Evolutionary conservation across 2,113 vertebrate species (phyloP).

Genomic region (Castor canadensis): DNA sequence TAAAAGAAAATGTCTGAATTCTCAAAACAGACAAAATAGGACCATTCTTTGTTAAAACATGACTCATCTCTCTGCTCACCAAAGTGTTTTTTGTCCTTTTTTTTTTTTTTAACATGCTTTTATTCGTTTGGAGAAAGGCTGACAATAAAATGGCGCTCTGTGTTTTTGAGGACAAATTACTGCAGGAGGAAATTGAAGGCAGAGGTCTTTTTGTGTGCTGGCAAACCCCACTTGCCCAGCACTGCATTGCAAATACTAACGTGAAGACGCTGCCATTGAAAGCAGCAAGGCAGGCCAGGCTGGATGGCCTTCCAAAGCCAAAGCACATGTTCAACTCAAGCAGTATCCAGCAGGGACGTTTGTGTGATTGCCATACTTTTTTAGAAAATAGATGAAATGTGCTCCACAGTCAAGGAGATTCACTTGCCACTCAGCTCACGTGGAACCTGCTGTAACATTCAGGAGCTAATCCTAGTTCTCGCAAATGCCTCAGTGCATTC

Average conservation of each 20-base stretch:
- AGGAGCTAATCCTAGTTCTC: neutral
- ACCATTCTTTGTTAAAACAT: neutral
- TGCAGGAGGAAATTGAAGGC: neutral
- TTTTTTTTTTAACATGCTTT: neutral
- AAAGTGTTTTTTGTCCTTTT: neutral
- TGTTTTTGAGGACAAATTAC: neutral
- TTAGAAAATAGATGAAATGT: neutral
- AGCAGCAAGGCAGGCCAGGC: neutral
- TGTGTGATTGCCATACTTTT: neutral
- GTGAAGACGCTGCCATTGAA: neutral
- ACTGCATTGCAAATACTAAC: neutral
- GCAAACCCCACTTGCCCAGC: neutral
- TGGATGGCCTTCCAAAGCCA: neutral
- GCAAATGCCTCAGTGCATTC: neutral
- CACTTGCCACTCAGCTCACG: neutral
- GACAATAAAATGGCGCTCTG: neutral
- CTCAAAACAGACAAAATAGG: slow-evolving; percentile 37
- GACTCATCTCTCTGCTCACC: neutral
- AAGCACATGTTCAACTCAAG: neutral
- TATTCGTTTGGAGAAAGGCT: slow-evolving; percentile 29
- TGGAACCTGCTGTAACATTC: too few relatives aligned
- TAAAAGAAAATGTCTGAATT: slow-evolving; percentile 18
- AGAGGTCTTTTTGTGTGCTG: neutral
- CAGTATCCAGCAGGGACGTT: neutral
- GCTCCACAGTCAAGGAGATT: neutral